These are phyloP conservation scores for Phyllotis vaccarum DNA, from an alignment of 2,797 vertebrate genomes.

Conservation along the genomic window DNA sequence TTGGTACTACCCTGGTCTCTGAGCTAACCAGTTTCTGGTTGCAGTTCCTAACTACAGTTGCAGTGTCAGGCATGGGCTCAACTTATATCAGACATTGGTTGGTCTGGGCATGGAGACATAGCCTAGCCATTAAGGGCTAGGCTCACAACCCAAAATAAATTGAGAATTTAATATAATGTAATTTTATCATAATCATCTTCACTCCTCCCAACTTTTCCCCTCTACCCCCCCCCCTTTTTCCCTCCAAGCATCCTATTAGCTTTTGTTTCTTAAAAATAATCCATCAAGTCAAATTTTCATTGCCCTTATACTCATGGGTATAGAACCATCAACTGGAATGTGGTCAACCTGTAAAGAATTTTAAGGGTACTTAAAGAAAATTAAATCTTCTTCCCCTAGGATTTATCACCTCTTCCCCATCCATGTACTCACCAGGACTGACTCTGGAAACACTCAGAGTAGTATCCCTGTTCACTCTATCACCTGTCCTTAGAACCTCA, in stretches of 20 bases:
- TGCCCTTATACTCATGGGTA: not conserved
- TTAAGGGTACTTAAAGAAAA: not conserved
- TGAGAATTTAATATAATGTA: not conserved
- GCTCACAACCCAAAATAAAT: not conserved
- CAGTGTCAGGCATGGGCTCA: not conserved
- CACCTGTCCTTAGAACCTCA: not conserved
- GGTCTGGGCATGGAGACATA: not conserved
- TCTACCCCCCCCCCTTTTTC: not conserved
- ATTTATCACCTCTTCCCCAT: not conserved
- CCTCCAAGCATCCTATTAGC: not conserved
- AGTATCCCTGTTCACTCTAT: not conserved
- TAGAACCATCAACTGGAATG: not conserved
- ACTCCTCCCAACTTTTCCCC: not conserved
- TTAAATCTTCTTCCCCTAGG: not conserved
- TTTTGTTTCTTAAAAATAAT: not conserved
- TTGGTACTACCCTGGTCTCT: not conserved
- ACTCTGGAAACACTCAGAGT: not conserved
- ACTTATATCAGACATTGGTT: not conserved
- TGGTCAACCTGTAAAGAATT: not conserved
- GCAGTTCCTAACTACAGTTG: not conserved
- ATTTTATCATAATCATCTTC: not conserved
- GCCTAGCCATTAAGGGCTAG: not conserved
- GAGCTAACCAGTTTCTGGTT: not conserved
- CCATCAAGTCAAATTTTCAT: not conserved
- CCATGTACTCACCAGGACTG: not conserved